These are phyloP conservation scores for Anoura caudifer DNA, from an alignment of 2,113 vertebrate species.

Conservation along the genomic window DNA sequence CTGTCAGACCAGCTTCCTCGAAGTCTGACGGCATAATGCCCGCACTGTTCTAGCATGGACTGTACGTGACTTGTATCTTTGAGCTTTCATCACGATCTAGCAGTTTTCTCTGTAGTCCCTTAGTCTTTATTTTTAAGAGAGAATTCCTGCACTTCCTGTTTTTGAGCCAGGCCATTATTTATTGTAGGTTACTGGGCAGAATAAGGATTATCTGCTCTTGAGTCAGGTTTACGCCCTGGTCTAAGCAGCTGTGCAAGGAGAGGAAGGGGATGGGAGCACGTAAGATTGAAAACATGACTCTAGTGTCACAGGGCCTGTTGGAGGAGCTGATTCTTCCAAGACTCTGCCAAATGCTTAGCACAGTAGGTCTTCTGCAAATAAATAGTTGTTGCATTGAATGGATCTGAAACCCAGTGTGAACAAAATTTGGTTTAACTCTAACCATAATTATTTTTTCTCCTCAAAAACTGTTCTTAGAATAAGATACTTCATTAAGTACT, in stretches of 20 bases:
- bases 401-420: not conserved
- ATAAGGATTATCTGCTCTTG: not conserved
- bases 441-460: not conserved
- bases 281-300: not conserved
- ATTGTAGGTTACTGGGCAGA: not conserved
- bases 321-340: not conserved
- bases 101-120: not conserved
- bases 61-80: not conserved
- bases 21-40: not conserved
- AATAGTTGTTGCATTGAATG: not conserved
- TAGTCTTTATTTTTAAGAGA: not conserved
- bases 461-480: conserved; percentile 1
- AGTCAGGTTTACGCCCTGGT: not conserved
- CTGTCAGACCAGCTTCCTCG: not conserved
- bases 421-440: conserved; percentile 11
- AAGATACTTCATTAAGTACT: conserved; percentile 44
- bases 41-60: not conserved
- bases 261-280: not conserved
- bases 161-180: not conserved
- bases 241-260: not conserved
- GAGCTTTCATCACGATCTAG: not conserved
- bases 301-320: too few relatives aligned
- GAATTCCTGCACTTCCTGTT: not conserved
- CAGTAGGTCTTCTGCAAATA: not conserved
- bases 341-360: not conserved